Percentiles rank a stretch among this genome's conserved stretches.
phyloP scores from a whole-genome alignment of 2,113 vertebrate genomes.

The Leiothrix lutea region DNA sequence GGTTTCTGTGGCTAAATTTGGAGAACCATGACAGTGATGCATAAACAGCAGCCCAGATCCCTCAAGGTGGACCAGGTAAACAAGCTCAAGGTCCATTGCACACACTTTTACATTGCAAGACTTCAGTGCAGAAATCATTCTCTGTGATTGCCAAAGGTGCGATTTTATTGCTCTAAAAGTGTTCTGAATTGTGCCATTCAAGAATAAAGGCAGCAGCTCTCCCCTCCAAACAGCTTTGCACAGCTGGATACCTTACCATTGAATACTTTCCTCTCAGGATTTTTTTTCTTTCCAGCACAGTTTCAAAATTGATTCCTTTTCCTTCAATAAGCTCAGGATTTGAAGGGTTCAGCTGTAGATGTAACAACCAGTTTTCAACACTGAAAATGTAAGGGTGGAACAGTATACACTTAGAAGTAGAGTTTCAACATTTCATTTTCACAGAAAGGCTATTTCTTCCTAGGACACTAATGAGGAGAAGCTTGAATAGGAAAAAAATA shows the following conservation, averaged over 20 bases:
- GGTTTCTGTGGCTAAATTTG: not conserved
- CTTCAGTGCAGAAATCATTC: slow-evolving; percentile 44
- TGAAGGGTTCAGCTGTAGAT: slow-evolving; percentile 38
- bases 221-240: slow-evolving; percentile 42
- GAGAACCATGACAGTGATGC: not conserved
- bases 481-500: not conserved
- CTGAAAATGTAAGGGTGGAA: slow-evolving; percentile 53
- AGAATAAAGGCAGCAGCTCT: slow-evolving; percentile 53
- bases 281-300: not conserved
- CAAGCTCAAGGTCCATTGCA: slow-evolving; percentile 1
- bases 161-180: slow-evolving; percentile 66
- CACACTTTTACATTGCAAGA: not conserved
- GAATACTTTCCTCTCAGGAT: slow-evolving; percentile 27
- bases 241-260: slow-evolving; percentile 45
- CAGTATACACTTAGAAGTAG: not conserved
- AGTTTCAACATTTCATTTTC: slow-evolving; percentile 33
- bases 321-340: slow-evolving; percentile 45
- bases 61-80: slow-evolving; percentile 17
- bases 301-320: slow-evolving; percentile 59
- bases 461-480: slow-evolving; percentile 41
- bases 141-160: slow-evolving; percentile 36
- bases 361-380: slow-evolving; percentile 49
- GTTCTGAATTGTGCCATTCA: slow-evolving; percentile 55
- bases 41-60: slow-evolving; percentile 26
- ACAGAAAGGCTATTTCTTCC: slow-evolving; percentile 10